These are phyloP conservation scores for Phaetusa simplex DNA, from an alignment of 2,113 vertebrate genomes.

Conservation along the genomic window DNA sequence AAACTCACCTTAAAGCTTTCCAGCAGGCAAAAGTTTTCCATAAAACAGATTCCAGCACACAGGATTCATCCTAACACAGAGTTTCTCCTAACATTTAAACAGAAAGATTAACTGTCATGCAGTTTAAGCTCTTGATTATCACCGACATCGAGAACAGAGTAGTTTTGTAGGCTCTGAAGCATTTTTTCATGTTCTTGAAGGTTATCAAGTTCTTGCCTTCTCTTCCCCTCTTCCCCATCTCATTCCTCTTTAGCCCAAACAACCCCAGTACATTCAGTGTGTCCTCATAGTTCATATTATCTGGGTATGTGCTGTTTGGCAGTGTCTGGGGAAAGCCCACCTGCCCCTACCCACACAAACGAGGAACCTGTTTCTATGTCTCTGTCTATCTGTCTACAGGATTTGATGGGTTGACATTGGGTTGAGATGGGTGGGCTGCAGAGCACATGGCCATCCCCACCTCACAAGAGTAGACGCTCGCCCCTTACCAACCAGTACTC, in stretches of 20 bases:
- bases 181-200: not conserved
- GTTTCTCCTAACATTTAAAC: not conserved
- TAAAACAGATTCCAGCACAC: not conserved
- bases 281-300: not conserved
- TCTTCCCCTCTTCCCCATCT: not conserved
- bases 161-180: not conserved
- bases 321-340: not conserved
- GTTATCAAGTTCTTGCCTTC: not conserved
- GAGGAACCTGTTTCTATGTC: not conserved
- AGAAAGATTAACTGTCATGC: not conserved
- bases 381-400: not conserved
- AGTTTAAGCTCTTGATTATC: not conserved
- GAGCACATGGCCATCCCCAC: not conserved
- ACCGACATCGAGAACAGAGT: rapidly evolving
- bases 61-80: not conserved
- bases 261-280: not conserved
- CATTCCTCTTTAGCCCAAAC: not conserved
- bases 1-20: not conserved
- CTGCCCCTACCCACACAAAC: not conserved
- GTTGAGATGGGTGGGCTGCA: not conserved
- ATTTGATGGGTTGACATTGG: not conserved
- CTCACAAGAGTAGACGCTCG: not conserved
- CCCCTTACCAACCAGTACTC: not conserved
- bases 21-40: not conserved
- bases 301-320: not conserved